Conservation (phyloP, 2,888 invertebrate species). For the Carpatolechia fugitivella region DNA sequence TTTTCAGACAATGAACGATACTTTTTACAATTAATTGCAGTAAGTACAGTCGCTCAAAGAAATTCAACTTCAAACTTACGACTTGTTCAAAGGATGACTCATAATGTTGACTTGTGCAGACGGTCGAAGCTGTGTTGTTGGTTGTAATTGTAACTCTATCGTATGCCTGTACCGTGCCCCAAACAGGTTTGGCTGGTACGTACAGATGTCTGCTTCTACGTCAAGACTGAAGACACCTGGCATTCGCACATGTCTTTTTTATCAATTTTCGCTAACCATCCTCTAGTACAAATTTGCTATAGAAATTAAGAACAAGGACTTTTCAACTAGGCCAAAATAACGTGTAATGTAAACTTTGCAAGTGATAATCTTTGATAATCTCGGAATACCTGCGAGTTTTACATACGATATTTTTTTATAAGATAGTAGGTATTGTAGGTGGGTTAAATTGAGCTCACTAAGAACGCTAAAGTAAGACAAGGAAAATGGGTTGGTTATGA, state of each 20-base stretch:
- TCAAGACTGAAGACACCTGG: conserved; percentile 34
- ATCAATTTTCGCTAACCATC: conserved; percentile 32
- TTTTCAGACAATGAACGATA: not conserved
- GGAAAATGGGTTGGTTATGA: no score
- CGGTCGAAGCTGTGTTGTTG: not conserved
- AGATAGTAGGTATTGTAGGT: no score
- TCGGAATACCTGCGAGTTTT: conserved; percentile 23
- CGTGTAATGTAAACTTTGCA: conserved; percentile 33
- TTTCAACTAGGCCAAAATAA: conserved; percentile 43
- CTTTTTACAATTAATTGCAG: conserved; percentile 7
- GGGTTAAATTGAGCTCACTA: no score
- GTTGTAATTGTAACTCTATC: conserved; percentile 1
- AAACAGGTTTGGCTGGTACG: conserved; percentile 46
- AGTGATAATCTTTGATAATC: conserved; percentile 24
- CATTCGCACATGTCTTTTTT: conserved; percentile 20
- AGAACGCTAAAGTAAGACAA: no score
- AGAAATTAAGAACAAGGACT: conserved; percentile 56
- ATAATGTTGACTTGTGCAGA: not conserved
- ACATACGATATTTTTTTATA: conserved; percentile 15
- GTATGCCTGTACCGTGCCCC: conserved; percentile 18
- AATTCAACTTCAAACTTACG: not conserved
- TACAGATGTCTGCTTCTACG: conserved; percentile 37
- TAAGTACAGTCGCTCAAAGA: not conserved
- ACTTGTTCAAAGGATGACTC: not conserved
- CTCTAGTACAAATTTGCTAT: conserved; percentile 25